Base-by-base conservation (phyloP, 2,797 vertebrate species). In the Sebastes nivosus region DNA sequence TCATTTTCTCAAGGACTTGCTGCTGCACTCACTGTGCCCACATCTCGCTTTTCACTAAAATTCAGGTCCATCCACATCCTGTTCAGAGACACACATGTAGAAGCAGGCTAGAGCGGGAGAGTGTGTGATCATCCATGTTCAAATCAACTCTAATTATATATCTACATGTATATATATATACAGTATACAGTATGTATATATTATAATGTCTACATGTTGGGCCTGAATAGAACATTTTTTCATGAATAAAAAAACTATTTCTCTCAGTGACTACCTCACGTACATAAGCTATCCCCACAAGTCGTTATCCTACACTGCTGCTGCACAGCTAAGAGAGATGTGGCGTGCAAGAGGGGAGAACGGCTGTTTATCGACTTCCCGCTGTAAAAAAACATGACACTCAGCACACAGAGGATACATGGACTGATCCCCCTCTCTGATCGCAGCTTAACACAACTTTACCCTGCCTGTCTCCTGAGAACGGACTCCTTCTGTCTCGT, bases 381-480 rank as follows among this genome's bases (percentile, higher is more conserved):
- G 27, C 81, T 65, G 64, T 81, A 86, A 75, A 50, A 30, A 88
- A 84, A 84, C 72, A 78, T 73, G 81, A 79, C 72, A 77, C 81
- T 86, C 63, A 80, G 71, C 84, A 84, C 75, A 81, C 76, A 81
- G 84, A 85, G 82, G 81, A 89, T 86, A 77, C 86, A 74, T 54
- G 68, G 66, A 67, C 75, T 84, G 84, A 93, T 92, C 76, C 84
- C 54, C 57, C 38, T 75, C 86, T 92, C 84, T 91, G 86, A 92
- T 92, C 89, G 77, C 52, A 88, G 84, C 87, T 92, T 90, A 88
- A 87, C 73, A 88, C 86, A 87, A 82, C 85, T 87, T 93, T 77
- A 79, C 85, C 75, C 75, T 22, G 30, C 52, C 54, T 67, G 77
- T 89, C 88, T 85, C 85, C 46, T 68, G 82, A 85, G 86, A 85